Conservation (phyloP, 2,113 vertebrate species). For the Austrofundulus limnaeus region DNA sequence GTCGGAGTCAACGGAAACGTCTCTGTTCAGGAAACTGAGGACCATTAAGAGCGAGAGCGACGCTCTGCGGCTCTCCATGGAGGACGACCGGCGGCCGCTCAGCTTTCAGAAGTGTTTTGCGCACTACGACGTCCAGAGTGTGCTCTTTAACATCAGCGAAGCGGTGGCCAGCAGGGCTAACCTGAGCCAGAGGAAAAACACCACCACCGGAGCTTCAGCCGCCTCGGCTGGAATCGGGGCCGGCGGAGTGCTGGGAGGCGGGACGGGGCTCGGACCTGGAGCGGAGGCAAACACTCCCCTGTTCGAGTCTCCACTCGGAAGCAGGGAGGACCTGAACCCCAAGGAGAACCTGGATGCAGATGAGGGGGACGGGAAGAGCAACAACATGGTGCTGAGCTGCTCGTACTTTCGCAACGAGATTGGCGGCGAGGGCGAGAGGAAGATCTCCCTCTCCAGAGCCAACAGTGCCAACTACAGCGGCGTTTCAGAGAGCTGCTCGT, state of each 20-base stretch:
- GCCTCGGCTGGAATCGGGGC: slow-evolving; percentile 81
- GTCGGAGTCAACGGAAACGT: slow-evolving; percentile 88
- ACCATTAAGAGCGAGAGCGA: slow-evolving; percentile 92
- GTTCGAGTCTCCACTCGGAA: slow-evolving; percentile 91
- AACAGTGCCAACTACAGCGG: slow-evolving; percentile 84
- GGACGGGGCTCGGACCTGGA: slow-evolving; percentile 13
- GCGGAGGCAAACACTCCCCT: slow-evolving; percentile 53
- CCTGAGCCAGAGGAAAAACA: slow-evolving; percentile 92
- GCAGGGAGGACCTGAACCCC: slow-evolving; percentile 92
- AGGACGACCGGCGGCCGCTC: slow-evolving; percentile 86
- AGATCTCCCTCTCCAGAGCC: slow-evolving; percentile 90
- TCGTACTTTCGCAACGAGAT: slow-evolving; percentile 95
- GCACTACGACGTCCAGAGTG: slow-evolving; percentile 96
- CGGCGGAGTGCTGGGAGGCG: slow-evolving; percentile 21
- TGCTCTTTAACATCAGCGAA: slow-evolving; percentile 95
- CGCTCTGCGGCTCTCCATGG: slow-evolving; percentile 83
- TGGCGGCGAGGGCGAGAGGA: slow-evolving; percentile 91
- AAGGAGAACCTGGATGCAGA: slow-evolving; percentile 92
- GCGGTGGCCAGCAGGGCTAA: slow-evolving; percentile 87
- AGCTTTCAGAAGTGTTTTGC: slow-evolving; percentile 95
- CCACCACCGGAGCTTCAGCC: slow-evolving; percentile 93
- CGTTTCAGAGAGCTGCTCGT: slow-evolving; percentile 90
- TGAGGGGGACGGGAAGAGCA: slow-evolving; percentile 96
- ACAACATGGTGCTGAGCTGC: slow-evolving; percentile 87
- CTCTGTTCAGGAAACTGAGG: slow-evolving; percentile 90